phyloP scores from a whole-genome alignment of 2,888 invertebrate species.

The Erannis defoliaria region DNA sequence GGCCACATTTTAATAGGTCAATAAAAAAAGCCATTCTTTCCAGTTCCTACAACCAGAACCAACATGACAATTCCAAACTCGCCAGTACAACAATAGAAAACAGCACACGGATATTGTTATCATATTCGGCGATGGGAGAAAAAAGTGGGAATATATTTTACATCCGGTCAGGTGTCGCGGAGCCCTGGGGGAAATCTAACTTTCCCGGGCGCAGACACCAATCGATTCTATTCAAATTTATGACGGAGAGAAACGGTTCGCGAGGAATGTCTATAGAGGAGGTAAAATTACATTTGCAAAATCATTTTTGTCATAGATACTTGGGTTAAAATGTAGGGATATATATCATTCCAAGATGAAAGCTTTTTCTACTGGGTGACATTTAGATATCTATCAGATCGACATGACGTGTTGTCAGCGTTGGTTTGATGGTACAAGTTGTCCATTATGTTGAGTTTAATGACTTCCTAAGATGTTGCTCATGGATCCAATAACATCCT shows the following conservation, averaged over 20 bases:
- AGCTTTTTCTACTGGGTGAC: too few relatives aligned
- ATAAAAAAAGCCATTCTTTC: too few relatives aligned
- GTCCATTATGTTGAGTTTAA: too few relatives aligned
- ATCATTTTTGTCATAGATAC: neutral
- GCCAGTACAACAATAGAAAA: constrained; percentile 17
- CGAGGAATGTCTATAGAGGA: constrained; percentile 58
- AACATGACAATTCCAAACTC: constrained; percentile 3
- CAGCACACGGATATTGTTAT: constrained; percentile 47
- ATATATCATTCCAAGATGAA: too few relatives aligned
- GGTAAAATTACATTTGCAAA: constrained; percentile 40
- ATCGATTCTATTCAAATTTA: constrained; percentile 87
- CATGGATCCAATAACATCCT: too few relatives aligned
- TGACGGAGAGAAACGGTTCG: constrained; percentile 82
- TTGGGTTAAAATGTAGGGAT: too few relatives aligned
- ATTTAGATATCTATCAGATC: too few relatives aligned
- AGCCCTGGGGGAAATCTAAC: constrained; percentile 85
- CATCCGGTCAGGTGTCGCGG: constrained; percentile 85
- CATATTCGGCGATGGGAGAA: constrained; percentile 59
- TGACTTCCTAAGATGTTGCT: too few relatives aligned
- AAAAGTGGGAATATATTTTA: constrained; percentile 83
- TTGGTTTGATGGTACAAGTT: too few relatives aligned
- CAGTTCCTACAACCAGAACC: neutral
- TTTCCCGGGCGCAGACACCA: constrained; percentile 86
- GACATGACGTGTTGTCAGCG: too few relatives aligned
- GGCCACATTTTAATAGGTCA: too few relatives aligned